Evolutionary conservation across 2,113 vertebrate species (phyloP).

Genomic region (Zapus hudsonius): DNA sequence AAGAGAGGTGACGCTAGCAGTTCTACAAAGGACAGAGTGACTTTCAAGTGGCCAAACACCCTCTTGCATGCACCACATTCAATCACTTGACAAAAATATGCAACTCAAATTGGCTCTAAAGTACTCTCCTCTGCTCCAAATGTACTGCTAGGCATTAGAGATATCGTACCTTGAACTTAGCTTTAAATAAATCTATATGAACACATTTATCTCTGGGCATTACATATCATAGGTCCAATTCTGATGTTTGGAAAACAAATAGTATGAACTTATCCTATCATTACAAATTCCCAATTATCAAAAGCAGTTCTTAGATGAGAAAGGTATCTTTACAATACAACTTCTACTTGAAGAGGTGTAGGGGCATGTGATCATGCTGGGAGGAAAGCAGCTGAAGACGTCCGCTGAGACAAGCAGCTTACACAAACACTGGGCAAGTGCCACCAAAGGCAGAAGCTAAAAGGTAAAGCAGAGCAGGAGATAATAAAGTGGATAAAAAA

Average conservation of each 20-base stretch:
- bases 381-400: not conserved
- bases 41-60: not conserved
- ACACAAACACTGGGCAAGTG: not conserved
- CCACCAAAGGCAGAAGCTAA: not conserved
- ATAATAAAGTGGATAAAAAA: not conserved
- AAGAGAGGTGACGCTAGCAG: not conserved
- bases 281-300: not conserved
- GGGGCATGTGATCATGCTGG: not conserved
- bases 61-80: not conserved
- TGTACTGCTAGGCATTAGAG: not conserved
- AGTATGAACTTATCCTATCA: not conserved
- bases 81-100: not conserved
- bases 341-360: not conserved
- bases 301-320: not conserved
- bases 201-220: not conserved
- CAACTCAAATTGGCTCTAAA: not conserved
- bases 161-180: not conserved
- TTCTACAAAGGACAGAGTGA: not conserved
- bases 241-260: conserved; percentile 31
- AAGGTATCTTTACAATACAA: not conserved
- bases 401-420: not conserved
- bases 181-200: not conserved
- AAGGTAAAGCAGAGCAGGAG: not conserved
- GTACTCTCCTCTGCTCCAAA: not conserved
- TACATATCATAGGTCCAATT: not conserved